A percentile compares a stretch with the other conserved stretches of the same genome.
phyloP scores from a whole-genome alignment of 2,113 vertebrate species.

The Bos javanicus region DNA sequence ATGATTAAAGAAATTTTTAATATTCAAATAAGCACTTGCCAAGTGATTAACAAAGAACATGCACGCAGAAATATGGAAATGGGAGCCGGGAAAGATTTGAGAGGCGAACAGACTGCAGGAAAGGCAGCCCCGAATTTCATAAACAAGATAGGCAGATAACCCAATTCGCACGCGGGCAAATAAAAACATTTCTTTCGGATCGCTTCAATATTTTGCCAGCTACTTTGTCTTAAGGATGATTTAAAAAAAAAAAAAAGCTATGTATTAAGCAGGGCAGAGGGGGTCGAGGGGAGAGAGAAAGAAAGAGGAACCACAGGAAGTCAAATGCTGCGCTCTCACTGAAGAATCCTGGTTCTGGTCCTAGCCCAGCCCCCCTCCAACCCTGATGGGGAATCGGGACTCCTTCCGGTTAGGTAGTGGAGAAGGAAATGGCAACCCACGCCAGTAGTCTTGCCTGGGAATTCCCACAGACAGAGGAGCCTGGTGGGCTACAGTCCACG shows the following conservation, averaged over 20 bases:
- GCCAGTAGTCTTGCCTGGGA: neutral
- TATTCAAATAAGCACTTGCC: conserved; percentile 99
- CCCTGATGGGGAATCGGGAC: conserved; percentile 25
- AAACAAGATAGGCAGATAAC: conserved; percentile 87
- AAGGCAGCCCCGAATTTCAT: conserved; percentile 84
- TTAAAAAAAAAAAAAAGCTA: conserved; percentile 46
- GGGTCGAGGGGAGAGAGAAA: neutral
- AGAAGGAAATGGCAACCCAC: neutral
- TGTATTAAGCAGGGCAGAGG: neutral
- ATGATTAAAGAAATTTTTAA: conserved; percentile 99
- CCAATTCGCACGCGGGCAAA: conserved; percentile 80
- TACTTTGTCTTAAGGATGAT: conserved; percentile 78
- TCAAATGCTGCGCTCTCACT: conserved; percentile 45
- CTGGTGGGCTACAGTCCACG: neutral
- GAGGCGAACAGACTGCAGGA: conserved; percentile 82
- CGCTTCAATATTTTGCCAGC: conserved; percentile 81
- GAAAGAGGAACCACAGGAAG: neutral
- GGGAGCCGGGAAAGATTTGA: conserved; percentile 87
- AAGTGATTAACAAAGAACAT: conserved; percentile 99
- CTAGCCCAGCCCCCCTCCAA: conserved; percentile 17
- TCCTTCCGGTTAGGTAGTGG: conserved; percentile 57
- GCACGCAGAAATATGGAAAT: conserved; percentile 95
- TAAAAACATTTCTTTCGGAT: conserved; percentile 78
- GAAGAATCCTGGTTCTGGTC: neutral
- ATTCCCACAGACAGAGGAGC: neutral